Percentiles rank a stretch among this genome's conserved stretches.
Conservation (phyloP, 1,140 invertebrate genomes). For the Penaeus chinensis region DNA sequence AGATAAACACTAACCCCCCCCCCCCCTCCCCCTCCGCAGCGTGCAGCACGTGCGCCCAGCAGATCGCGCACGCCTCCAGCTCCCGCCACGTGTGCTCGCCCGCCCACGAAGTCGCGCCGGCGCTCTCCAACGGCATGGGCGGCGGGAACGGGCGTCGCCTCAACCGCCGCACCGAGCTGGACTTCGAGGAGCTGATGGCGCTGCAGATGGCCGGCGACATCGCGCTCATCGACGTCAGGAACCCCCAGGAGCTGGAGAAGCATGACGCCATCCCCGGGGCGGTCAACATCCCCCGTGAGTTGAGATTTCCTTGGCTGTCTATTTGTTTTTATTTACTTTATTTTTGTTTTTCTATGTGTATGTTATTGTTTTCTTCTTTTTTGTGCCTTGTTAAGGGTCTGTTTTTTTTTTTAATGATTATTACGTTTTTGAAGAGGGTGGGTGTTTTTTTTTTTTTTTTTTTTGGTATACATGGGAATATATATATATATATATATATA, state of each 20-base stretch:
- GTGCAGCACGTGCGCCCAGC: conserved; percentile 45
- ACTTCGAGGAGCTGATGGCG: conserved; percentile 42
- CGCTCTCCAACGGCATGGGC: background rate
- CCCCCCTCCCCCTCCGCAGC: background rate
- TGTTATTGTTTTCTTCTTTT: no score
- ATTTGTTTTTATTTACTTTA: no score
- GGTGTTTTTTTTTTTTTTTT: no score
- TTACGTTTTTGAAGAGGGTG: no score
- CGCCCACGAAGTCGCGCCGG: background rate
- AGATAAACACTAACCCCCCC: no score
- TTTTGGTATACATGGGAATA: no score
- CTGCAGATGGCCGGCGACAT: conserved; percentile 47
- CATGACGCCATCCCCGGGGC: conserved; percentile 41
- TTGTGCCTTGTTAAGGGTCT: no score
- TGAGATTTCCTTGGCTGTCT: no score
- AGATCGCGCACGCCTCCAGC: conserved; percentile 27
- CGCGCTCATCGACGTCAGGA: conserved; percentile 44
- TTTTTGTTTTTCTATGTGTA: no score
- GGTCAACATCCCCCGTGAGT: conserved; percentile 47
- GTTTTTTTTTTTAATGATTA: no score
- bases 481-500: no score
- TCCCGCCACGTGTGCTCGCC: background rate
- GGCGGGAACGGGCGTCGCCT: background rate
- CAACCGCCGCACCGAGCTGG: conserved; percentile 51
- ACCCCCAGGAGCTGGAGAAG: conserved; percentile 32